Evolutionary conservation across 2,888 invertebrate species (phyloP).

Genomic region (Drosophila picticornis): DNA sequence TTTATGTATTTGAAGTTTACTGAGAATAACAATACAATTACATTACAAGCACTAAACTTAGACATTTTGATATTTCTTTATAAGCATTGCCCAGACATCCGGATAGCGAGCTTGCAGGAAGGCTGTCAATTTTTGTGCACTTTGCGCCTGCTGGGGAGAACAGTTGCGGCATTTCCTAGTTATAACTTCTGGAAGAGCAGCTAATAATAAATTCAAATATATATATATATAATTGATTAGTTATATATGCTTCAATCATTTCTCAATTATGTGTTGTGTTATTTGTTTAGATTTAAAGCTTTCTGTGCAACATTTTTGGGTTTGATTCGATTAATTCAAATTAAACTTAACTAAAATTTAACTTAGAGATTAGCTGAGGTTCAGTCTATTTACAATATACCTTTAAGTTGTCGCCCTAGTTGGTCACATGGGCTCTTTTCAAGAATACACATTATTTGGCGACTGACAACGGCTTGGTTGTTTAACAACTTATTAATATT

Average conservation of each 20-base stretch:
- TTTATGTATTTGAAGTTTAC: conserved; percentile 16
- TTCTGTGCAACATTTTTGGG: background rate
- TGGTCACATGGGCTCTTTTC: conserved; percentile 87
- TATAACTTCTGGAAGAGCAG: conserved; percentile 86
- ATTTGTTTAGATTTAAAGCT: background rate
- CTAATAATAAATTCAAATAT: conserved; percentile 24
- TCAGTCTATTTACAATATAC: conserved; percentile 81
- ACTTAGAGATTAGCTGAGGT: background rate
- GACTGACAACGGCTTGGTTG: conserved; percentile 85
- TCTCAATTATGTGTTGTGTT: too few species aligned
- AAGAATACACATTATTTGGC: conserved; percentile 87
- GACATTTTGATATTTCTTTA: conserved; percentile 85
- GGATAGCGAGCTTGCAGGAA: conserved; percentile 87
- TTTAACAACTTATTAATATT: conserved; percentile 83
- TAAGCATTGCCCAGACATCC: conserved; percentile 86
- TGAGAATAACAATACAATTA: conserved; percentile 31
- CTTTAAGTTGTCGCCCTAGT: conserved; percentile 88
- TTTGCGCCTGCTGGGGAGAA: conserved; percentile 85
- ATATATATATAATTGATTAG: background rate
- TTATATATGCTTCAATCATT: background rate
- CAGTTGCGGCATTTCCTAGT: conserved; percentile 86
- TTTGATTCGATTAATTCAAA: background rate
- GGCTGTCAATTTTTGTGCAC: conserved; percentile 86
- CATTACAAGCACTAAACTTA: conserved; percentile 29
- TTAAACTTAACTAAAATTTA: too few species aligned